A percentile compares a stretch with the other conserved stretches of the same genome.
phyloP scores from a whole-genome alignment of 2,113 vertebrate species.

The Pelvicachromis taeniatus region DNA sequence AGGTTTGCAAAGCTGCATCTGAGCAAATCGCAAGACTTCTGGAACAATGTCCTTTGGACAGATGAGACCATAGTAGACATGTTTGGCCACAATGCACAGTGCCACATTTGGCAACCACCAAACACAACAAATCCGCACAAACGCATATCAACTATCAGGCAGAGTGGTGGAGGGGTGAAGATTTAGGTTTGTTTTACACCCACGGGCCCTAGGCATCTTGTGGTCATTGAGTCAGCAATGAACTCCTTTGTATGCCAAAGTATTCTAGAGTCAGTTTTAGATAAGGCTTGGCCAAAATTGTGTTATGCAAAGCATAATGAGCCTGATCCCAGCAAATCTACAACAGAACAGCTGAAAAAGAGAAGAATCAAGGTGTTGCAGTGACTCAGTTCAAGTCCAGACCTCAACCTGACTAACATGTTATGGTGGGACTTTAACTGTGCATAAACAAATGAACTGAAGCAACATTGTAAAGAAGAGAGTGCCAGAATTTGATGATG shows the following conservation, averaged over 20 bases:
- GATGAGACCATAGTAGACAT: not conserved
- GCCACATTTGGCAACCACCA: not conserved
- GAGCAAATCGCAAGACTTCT: not conserved
- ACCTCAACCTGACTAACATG: not conserved
- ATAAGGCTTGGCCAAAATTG: not conserved
- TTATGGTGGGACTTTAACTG: not conserved
- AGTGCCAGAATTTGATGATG: not conserved
- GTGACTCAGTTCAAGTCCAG: not conserved
- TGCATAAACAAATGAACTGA: not conserved
- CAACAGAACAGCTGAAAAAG: not conserved
- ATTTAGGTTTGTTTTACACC: not conserved
- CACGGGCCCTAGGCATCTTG: rapidly evolving
- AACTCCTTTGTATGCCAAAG: not conserved
- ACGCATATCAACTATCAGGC: not conserved
- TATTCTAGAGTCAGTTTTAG: not conserved
- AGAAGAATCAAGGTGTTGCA: not conserved
- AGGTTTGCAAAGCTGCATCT: not conserved
- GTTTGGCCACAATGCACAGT: not conserved
- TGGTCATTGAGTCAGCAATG: not conserved
- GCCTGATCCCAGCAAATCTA: not conserved
- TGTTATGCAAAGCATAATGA: not conserved
- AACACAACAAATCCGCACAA: not conserved
- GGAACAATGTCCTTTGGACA: not conserved
- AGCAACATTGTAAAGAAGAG: not conserved
- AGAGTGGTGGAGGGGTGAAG: not conserved